Evolutionary conservation across 2,113 vertebrate genomes (phyloP), one percentile per base, ranked within the genome.

Genomic region (Chloebia gouldiae): DNA sequence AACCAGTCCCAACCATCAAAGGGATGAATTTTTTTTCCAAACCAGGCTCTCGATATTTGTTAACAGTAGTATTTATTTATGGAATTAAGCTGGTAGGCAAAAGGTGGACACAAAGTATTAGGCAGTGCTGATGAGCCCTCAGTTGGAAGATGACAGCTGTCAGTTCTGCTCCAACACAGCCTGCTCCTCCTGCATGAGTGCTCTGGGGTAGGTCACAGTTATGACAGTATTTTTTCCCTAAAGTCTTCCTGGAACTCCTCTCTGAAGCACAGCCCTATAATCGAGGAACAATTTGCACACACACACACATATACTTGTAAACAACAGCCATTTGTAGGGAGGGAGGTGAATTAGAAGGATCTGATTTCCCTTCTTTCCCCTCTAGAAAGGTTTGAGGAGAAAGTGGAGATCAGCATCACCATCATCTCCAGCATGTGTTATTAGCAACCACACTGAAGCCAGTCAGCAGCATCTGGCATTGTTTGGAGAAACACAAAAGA

Each of bases 401-500:
- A 96, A 96, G 92, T 21, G 23, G 61, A 88, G 96, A 86, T 37
- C 89, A 95, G 90, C 95, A 97, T 90, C 94, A 75, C 91, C 90
- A 93, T 94, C 91, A 97, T 97, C 96, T 97, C 95, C 94, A 96
- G 97, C 84, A 31, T 95, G 93, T 97, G 95, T 87, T 97, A 97
- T 92, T 97, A 98, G 97, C 97, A 96, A 81, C 86, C 96, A 80
- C 31, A 91, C 96, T 92, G 56, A 84, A 96, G 95, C 97, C 97
- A 98, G 97, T 96, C 96, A 98, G 97, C 97, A 97, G 96, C 25
- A 94, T 97, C 97, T 97, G 97, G 98, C 98, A 99, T 98, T 99
- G 98, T 99, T 97, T 98, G 97, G 96, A 79, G 81, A 81, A 96
- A 97, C 92, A 99, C 98, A 99, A 99, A 98, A 98, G 98, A 95